Conservation (phyloP, 2,888 invertebrate genomes). For the Digitonthophagus gazella region DNA sequence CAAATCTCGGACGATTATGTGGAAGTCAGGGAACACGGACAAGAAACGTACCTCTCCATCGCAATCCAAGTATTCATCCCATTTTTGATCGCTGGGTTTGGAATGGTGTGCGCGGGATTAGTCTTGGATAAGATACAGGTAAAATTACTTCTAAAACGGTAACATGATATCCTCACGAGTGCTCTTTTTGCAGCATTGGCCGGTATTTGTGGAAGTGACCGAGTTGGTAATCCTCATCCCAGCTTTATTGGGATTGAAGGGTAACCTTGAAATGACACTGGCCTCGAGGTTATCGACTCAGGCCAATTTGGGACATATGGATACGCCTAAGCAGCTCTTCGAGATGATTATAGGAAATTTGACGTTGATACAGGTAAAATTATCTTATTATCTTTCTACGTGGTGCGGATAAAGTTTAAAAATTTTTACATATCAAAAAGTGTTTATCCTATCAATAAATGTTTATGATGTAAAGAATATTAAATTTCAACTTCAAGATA, state of each 20-base stretch:
- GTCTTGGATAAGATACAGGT: slow-evolving; percentile 73
- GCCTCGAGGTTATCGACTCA: slow-evolving; percentile 78
- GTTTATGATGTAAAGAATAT: too few relatives aligned
- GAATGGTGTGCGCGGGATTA: slow-evolving; percentile 76
- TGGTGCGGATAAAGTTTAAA: too few relatives aligned
- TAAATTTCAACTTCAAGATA: too few relatives aligned
- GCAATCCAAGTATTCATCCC: slow-evolving; percentile 69
- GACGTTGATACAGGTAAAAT: slow-evolving; percentile 68
- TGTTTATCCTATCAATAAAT: too few relatives aligned
- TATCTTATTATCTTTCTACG: too few relatives aligned
- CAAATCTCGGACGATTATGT: slow-evolving; percentile 49
- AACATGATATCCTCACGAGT: not conserved
- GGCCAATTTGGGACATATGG: slow-evolving; percentile 75
- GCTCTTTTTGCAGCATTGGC: slow-evolving; percentile 62
- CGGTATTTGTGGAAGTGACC: slow-evolving; percentile 65
- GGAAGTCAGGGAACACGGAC: slow-evolving; percentile 41
- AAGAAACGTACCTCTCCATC: slow-evolving; percentile 61
- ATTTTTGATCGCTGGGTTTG: slow-evolving; percentile 73
- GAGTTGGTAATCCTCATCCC: slow-evolving; percentile 75
- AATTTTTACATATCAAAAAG: too few relatives aligned
- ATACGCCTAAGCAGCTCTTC: slow-evolving; percentile 62
- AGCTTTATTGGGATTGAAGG: slow-evolving; percentile 75
- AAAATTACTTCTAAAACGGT: slow-evolving; percentile 29
- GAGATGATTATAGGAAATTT: slow-evolving; percentile 71
- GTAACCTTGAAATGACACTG: slow-evolving; percentile 81